Evolutionary conservation across 2,888 invertebrate genomes (phyloP), one percentile per base, ranked within the genome.

Genomic region (Hirtodrosophila alboralis): DNA sequence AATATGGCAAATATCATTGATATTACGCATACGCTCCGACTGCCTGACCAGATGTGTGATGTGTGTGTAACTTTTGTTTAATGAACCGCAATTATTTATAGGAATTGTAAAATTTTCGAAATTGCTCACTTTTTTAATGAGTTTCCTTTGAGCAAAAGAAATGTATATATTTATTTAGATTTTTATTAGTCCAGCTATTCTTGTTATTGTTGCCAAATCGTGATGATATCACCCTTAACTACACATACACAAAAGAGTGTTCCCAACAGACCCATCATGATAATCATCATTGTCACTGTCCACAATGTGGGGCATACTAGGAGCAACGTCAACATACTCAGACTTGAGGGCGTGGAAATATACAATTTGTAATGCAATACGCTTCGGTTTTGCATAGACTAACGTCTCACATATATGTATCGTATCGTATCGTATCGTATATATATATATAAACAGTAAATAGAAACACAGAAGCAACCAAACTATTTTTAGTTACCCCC

Each of bases 291-390:
- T 34, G 52, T 53, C 47, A 66, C 45, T 30, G 23, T 13, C 58
- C 16, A 58, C 44, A 58, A 36, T 43, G 40, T 27, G 40, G 28
- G 10, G 49, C 36, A 27, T 5, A 18, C n/a, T 14, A 21, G 27
- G 45, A 47, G 61, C 40, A 73, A 28, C 47, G 61, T 61, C 74
- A 59, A 71, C 62, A 76, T 44, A 57, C 56, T 70, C 28, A 57
- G 37, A 61, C 43, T 66, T 21, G 62, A 73, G 77, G 75, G 74
- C 57, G 75, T 86, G 79, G 62, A 86, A 36, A 78, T 65, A 68
- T 66, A 86, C 76, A 79, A 75, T 86, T 84, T 84, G 79, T 80
- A 80, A 80, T 80, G 79, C 86, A 80, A 80, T 86, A 86, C 86
- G 61, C 76, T 75, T 36, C 57, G 38, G 53, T 79, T n/a, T 74